These are phyloP conservation scores for Amphipoea oculea DNA, from an alignment of 2,888 invertebrate species.

Conservation along the genomic window DNA sequence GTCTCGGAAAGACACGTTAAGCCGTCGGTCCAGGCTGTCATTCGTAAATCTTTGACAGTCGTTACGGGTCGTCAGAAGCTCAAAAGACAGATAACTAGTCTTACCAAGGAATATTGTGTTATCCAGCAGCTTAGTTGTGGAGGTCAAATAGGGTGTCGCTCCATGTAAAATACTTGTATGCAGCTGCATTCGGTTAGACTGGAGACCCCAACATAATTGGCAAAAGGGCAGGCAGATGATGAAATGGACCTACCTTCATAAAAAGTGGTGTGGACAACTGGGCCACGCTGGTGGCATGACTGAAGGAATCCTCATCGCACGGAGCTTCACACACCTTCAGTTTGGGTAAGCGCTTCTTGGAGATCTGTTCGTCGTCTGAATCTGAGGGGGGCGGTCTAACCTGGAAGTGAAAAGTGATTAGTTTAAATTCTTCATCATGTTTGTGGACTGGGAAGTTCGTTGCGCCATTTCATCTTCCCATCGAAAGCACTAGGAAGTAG, in stretches of 20 bases:
- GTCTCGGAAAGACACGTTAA: background rate
- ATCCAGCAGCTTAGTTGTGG: background rate
- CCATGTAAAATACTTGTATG: background rate
- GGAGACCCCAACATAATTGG: background rate
- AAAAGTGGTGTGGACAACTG: constrained; percentile 84
- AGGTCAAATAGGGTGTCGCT: background rate
- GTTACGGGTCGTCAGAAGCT: no score
- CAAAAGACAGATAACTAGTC: no score
- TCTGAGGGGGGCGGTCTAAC: constrained; percentile 85
- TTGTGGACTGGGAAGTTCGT: background rate
- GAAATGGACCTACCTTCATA: constrained; percentile 81
- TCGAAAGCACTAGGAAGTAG: background rate
- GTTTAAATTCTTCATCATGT: background rate
- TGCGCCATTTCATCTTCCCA: background rate
- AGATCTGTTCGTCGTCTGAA: constrained; percentile 80
- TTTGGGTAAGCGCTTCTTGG: constrained; percentile 73
- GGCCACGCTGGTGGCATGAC: constrained; percentile 82
- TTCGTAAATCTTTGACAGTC: no score
- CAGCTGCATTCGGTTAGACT: background rate
- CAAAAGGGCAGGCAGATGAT: background rate
- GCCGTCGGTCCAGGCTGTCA: background rate
- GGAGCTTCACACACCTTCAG: constrained; percentile 73
- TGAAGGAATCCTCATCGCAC: constrained; percentile 79
- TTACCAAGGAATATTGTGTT: background rate
- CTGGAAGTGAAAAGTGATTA: constrained; percentile 66